Evolutionary conservation across 2,113 vertebrate genomes (phyloP), one percentile per base, ranked within the genome.

Genomic region (Sorex fumeus): DNA sequence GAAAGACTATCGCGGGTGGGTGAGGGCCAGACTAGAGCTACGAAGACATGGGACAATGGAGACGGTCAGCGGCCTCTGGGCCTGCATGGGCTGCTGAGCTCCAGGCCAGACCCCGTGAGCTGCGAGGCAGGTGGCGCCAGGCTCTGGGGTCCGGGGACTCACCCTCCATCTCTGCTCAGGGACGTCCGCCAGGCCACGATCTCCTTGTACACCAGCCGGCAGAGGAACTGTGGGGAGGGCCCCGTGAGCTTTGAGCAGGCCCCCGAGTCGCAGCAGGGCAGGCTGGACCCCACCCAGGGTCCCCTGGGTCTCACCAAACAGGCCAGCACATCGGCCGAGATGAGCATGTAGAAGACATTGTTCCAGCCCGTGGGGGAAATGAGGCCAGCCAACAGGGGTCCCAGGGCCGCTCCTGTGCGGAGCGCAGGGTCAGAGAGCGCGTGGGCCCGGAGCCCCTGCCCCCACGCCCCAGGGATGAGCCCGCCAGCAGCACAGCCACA

Each of bases 341-440:
- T 99, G 84, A 99, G 94, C 99, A 99, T 99, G 97, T 99, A 99
- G 97, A 99, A 99, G 71, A 99, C 99, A 0, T 99, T 99, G 93
- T 99, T 99, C 99, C 99, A 99, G 84, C 99, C 98, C 0, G 97
- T 98, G 62, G 98, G 98, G 10, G 99, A 99, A 75, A 99, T 99
- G 69, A 99, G 53, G 0, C 99, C 99, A 0, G 99, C 99, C 0
- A 99, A 95, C 90, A 99, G 97, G 1, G 99, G 99, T 4, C 99
- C 99, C 47, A 99, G 91, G 0, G 99, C 99, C 0, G 99, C 99
- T 23, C 99, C 99, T 99, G 94, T 0, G 5, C 0, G 0, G 43
- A 91, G 53, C 76, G 0, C 12, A 85, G 13, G 0, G 3, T 83
- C 8, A 60, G 9, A 0, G 91, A 0, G 60, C 64, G 25, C 23